These are phyloP conservation scores for Araneus ventricosus DNA, from an alignment of 1,140 invertebrate genomes.

Conservation along the genomic window DNA sequence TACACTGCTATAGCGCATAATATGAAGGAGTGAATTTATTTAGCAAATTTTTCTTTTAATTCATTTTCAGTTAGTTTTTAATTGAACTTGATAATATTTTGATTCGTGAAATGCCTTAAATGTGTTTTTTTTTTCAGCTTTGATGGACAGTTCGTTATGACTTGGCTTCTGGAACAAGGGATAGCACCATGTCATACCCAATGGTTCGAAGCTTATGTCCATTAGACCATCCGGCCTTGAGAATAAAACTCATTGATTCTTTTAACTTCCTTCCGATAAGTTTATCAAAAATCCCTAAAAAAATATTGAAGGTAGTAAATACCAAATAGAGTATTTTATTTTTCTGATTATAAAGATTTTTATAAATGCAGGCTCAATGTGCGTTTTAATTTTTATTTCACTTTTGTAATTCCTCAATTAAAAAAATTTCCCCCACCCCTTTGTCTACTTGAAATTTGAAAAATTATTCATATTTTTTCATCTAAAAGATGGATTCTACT, in stretches of 20 bases:
- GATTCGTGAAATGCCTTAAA: background rate
- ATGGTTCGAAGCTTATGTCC: background rate
- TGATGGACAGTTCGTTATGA: background rate
- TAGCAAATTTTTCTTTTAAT: background rate
- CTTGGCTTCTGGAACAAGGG: background rate
- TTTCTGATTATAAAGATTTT: too few species aligned
- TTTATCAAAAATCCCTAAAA: background rate
- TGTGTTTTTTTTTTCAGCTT: background rate
- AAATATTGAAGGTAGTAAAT: too few species aligned
- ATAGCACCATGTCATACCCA: background rate
- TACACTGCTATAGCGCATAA: slow-evolving; percentile 12
- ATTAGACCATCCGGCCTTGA: background rate
- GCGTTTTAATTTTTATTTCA: too few species aligned
- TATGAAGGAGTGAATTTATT: background rate
- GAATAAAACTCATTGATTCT: background rate
- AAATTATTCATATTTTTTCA: too few species aligned
- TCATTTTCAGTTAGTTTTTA: background rate
- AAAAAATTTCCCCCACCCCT: too few species aligned
- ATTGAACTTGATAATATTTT: too few species aligned
- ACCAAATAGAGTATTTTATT: too few species aligned
- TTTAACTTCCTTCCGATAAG: slow-evolving; percentile 9
- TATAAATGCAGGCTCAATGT: too few species aligned
- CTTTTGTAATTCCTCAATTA: too few species aligned
- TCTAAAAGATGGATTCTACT: too few species aligned
- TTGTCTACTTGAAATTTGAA: too few species aligned